A percentile compares a stretch with the other conserved stretches of the same genome.
Evolutionary conservation across 2,113 vertebrate genomes (phyloP).

Genomic region (Struthio camelus): DNA sequence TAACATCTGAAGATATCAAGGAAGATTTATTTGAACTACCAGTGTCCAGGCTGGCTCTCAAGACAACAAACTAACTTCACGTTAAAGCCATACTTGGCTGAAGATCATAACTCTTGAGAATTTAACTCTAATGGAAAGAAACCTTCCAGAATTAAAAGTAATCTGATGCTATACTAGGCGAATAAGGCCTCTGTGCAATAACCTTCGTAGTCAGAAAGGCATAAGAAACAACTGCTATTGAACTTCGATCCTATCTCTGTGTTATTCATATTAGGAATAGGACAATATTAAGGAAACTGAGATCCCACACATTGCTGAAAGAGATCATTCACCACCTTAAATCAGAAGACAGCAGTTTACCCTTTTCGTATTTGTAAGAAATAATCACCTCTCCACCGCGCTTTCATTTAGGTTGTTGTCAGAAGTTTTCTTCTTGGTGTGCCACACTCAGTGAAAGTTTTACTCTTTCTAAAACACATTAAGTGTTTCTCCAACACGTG

Average conservation of each 20-base stretch:
- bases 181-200: neutral
- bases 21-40: neutral
- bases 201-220: neutral
- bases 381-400: neutral
- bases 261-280: neutral
- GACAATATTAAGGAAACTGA: neutral
- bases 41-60: neutral
- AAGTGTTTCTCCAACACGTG: neutral
- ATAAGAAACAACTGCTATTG: fast-evolving
- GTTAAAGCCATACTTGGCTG: neutral
- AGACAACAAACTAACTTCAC: neutral
- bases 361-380: neutral
- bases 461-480: neutral
- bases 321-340: neutral
- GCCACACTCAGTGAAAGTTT: neutral
- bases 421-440: neutral
- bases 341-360: neutral
- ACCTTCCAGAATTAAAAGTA: neutral
- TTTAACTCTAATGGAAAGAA: neutral
- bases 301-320: neutral
- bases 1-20: neutral
- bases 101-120: neutral
- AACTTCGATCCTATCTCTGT: neutral
- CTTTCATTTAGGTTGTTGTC: neutral
- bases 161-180: neutral